Conservation (phyloP, 2,797 vertebrate genomes). For the Gadopsis bispinosus region DNA sequence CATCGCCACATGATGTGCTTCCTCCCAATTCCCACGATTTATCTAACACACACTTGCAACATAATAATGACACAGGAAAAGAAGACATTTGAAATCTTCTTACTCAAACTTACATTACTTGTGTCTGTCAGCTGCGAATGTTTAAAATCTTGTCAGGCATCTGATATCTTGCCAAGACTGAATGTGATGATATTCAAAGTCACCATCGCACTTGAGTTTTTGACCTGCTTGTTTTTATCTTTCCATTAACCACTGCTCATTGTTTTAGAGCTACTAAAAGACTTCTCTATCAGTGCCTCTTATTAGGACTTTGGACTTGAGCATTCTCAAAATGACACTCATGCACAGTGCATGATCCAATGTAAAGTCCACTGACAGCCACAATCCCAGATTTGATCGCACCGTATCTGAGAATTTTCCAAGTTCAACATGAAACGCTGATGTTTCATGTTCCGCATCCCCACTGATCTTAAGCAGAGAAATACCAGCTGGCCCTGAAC, state of each 20-base stretch:
- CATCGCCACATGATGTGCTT: neutral
- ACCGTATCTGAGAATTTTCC: constrained; percentile 50
- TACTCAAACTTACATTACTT: neutral
- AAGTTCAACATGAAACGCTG: constrained; percentile 31
- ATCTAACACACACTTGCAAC: neutral
- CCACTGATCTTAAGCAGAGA: constrained; percentile 46
- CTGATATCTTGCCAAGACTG: neutral
- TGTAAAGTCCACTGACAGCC: constrained; percentile 46
- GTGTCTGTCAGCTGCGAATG: neutral
- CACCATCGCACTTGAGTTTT: neutral
- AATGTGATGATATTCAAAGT: constrained; percentile 14
- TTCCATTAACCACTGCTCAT: constrained; percentile 4
- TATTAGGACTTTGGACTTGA: constrained; percentile 50
- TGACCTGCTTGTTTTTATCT: constrained; percentile 16
- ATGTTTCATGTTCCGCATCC: constrained; percentile 47
- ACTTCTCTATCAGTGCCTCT: constrained; percentile 17
- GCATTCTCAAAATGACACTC: constrained; percentile 34
- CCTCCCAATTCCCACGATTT: neutral
- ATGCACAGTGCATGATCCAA: constrained; percentile 30
- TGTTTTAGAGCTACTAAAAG: constrained; percentile 22
- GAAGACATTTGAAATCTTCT: neutral
- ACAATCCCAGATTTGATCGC: constrained; percentile 32
- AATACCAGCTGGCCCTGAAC: constrained; percentile 50
- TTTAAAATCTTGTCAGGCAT: neutral
- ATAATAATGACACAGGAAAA: neutral